Base-by-base conservation (phyloP, 23 tunicate genomes). In the Ascidia mentula region DNA sequence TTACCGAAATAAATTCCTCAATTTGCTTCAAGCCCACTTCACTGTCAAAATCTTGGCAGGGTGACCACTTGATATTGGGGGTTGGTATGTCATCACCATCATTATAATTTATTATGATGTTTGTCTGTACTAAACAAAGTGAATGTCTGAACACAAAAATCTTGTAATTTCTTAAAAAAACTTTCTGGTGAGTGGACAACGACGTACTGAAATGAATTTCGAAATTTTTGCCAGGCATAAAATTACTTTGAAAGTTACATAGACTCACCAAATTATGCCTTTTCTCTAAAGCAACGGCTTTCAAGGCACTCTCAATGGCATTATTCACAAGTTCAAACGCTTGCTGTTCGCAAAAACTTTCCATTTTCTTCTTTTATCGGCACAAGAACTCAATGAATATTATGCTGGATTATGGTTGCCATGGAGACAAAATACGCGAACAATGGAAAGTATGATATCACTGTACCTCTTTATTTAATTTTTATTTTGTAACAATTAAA, bases 1-100 rank as follows among this genome's bases (percentile, higher is more conserved):
- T 72, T 39, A 92, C 97, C 32, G 77, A 37, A 13, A 83, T 46
- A 76, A 92, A 92, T n/a, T 88, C 59, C 60, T 83, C 86, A 72
- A 92, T 87, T 60, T 87, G 86, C 40, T 82, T 70, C 35, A 74
- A 32, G 34, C 97, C 97, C 26, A 37, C 60, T 71, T 82, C 82
- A 0, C 76, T 1, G 31, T 82, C 79, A 71, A 87, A 92, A 4
- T 87, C 46, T 39, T 75, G 84, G 53, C 97, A 92, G 0, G 81
- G 32, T 1, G 84, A 34, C 97, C 97, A 92, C 69, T 79, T 75
- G 18, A 87, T 92, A 40, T 92, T 83, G 1, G 79, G 84, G 40
- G 84, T 73, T 77, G 59, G 79, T 34, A 36, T 32, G 34, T 82
- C 86, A 74, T 80, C 82, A 74, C 82, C 83, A 77, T 86, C 84